phyloP scores from a whole-genome alignment of 2,113 vertebrate species.

The Elephantulus edwardii region DNA sequence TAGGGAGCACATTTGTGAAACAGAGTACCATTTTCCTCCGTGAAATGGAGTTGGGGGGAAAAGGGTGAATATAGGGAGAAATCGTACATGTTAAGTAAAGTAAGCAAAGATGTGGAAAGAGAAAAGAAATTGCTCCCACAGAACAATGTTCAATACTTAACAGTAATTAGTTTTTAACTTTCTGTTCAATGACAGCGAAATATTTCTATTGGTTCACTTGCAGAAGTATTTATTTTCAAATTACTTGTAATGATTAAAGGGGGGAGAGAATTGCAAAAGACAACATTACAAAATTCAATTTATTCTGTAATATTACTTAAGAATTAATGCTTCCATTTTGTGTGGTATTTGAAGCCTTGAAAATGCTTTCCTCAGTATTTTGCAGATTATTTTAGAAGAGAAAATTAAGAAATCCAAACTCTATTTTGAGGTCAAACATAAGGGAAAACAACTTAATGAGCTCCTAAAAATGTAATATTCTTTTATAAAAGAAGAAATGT shows the following conservation, averaged over 20 bases:
- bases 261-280: slow-evolving; percentile 19
- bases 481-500: slow-evolving; percentile 71
- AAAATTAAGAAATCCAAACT: slow-evolving; percentile 79
- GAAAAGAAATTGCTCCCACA: slow-evolving; percentile 22
- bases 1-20: slow-evolving; percentile 62
- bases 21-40: slow-evolving; percentile 48
- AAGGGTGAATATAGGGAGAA: background rate
- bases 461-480: slow-evolving; percentile 72
- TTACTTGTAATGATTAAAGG: slow-evolving; percentile 73
- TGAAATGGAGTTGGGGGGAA: background rate
- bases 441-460: slow-evolving; percentile 80
- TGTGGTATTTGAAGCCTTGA: slow-evolving; percentile 50
- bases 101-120: slow-evolving; percentile 18
- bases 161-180: slow-evolving; percentile 49
- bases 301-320: slow-evolving; percentile 78
- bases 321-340: slow-evolving; percentile 81
- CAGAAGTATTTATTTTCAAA: slow-evolving; percentile 79
- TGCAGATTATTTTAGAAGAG: slow-evolving; percentile 77
- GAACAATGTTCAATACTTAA: slow-evolving; percentile 41
- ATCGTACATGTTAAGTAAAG: slow-evolving; percentile 26
- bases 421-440: slow-evolving; percentile 82
- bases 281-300: slow-evolving; percentile 80
- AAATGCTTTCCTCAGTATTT: slow-evolving; percentile 76
- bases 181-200: slow-evolving; percentile 63
- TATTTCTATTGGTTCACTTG: slow-evolving; percentile 62